phyloP scores from a whole-genome alignment of 2,113 vertebrate species.

The Zosterops lateralis region DNA sequence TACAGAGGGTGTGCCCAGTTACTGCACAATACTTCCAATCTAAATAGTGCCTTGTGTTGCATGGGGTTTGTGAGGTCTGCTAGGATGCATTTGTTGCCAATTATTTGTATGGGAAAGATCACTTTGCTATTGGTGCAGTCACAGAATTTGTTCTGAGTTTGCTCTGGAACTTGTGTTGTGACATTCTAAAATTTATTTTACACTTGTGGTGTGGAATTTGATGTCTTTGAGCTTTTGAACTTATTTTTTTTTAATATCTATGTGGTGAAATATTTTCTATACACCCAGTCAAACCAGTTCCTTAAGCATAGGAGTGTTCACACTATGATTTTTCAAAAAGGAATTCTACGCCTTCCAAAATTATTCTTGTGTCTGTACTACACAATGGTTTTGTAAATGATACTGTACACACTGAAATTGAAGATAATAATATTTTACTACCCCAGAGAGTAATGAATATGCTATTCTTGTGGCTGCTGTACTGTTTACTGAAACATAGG shows the following conservation, averaged over 20 bases:
- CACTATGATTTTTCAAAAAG: neutral
- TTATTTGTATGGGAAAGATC: neutral
- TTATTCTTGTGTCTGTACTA: neutral
- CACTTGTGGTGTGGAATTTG: neutral
- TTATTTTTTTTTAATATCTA: neutral
- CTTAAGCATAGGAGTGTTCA: neutral
- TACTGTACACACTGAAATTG: neutral
- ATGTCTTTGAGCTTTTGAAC: neutral
- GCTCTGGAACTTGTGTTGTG: neutral
- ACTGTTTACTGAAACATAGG: neutral
- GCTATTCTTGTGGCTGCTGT: neutral
- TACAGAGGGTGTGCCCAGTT: neutral
- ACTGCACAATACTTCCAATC: neutral
- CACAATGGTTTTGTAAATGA: conserved; percentile 2
- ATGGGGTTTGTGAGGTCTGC: neutral
- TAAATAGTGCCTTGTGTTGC: neutral
- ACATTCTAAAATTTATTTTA: conserved; percentile 12
- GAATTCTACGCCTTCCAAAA: neutral
- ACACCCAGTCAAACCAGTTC: neutral
- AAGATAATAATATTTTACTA: conserved; percentile 15
- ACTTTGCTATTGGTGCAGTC: neutral
- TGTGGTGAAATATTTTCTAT: neutral
- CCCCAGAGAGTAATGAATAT: conserved; percentile 5
- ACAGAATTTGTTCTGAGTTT: neutral
- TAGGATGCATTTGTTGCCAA: neutral